Evolutionary conservation across 2,113 vertebrate genomes (phyloP).

Genomic region (Psophia crepitans): DNA sequence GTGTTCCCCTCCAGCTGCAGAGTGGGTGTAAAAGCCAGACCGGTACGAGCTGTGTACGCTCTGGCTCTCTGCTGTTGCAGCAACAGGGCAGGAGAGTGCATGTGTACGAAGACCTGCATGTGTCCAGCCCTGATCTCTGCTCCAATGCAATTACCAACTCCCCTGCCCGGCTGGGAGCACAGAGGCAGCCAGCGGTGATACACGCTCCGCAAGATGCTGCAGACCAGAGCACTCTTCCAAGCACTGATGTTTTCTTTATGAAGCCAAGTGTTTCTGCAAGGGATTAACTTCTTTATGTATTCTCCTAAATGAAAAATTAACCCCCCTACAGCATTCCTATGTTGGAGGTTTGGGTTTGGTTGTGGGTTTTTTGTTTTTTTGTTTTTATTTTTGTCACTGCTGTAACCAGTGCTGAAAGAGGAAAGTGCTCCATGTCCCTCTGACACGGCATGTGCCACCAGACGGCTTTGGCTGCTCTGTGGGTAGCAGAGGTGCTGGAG

Average conservation of each 20-base stretch:
- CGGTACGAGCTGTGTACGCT: rapidly evolving
- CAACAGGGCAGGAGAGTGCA: background rate
- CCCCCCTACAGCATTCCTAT: background rate
- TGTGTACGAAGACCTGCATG: rapidly evolving
- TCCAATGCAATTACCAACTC: rapidly evolving
- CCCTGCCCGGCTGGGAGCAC: background rate
- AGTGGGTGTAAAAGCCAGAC: background rate
- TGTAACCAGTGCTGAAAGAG: background rate
- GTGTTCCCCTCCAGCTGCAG: background rate
- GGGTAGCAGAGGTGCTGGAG: too few relatives aligned
- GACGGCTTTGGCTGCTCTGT: background rate
- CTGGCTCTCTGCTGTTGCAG: rapidly evolving
- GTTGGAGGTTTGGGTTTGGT: too few relatives aligned
- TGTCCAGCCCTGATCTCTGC: background rate
- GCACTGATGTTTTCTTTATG: background rate
- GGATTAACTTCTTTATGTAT: background rate
- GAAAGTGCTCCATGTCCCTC: rapidly evolving
- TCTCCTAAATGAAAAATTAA: background rate
- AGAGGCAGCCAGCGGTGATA: background rate
- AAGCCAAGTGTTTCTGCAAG: background rate
- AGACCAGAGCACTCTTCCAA: background rate
- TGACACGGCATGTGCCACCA: rapidly evolving
- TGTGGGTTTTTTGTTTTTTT: too few relatives aligned
- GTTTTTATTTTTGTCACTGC: background rate
- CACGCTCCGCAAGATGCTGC: rapidly evolving